Evolutionary conservation across 2,113 vertebrate genomes (phyloP).

Genomic region (Bubo bubo): DNA sequence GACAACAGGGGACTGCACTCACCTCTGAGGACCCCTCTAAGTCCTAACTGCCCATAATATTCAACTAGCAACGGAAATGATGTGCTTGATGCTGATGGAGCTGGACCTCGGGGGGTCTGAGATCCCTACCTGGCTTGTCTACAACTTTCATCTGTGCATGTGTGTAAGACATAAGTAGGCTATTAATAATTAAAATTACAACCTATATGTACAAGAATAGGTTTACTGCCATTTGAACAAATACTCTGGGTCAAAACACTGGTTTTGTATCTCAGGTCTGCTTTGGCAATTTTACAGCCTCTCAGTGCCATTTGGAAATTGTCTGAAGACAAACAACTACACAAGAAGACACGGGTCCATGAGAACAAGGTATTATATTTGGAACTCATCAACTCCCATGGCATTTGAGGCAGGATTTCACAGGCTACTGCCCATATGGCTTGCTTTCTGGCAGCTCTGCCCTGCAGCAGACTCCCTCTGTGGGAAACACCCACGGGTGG

Average conservation of each 20-base stretch:
- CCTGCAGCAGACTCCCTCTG: background rate
- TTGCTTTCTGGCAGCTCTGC: background rate
- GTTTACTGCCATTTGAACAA: background rate
- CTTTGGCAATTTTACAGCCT: background rate
- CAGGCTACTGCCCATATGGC: background rate
- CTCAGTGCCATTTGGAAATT: background rate
- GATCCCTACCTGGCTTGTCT: background rate
- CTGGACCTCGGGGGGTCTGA: accelerated
- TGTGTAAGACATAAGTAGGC: background rate
- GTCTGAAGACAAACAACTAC: background rate
- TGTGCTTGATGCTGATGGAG: background rate
- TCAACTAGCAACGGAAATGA: background rate
- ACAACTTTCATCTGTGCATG: background rate
- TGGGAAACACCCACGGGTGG: background rate
- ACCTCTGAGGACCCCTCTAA: background rate
- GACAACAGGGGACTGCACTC: background rate
- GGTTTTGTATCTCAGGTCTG: background rate
- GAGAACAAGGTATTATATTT: background rate
- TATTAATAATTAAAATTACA: background rate
- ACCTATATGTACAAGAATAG: background rate
- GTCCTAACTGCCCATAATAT: background rate
- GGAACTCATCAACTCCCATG: background rate
- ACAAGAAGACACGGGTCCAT: background rate
- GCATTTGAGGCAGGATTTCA: background rate
- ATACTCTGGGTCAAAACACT: background rate